Percentiles rank a stretch among this genome's conserved stretches.
phyloP scores from a whole-genome alignment of 2,888 invertebrate genomes.

The Apodemia hepburni region DNA sequence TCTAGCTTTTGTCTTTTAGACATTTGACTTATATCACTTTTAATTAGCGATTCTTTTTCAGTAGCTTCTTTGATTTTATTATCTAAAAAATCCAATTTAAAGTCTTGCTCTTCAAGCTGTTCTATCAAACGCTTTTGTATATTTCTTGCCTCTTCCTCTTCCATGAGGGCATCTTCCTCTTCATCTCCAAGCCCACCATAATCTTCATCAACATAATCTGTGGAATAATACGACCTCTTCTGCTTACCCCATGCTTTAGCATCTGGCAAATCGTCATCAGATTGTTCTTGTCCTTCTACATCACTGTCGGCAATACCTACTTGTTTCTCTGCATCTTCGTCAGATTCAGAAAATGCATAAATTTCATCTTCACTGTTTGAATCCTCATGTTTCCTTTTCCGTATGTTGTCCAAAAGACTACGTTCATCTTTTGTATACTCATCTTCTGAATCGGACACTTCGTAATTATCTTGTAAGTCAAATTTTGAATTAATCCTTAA shows the following conservation, averaged over 20 bases:
- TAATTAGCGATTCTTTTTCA: slow-evolving; percentile 80
- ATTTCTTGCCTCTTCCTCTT: slow-evolving; percentile 91
- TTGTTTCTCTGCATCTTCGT: slow-evolving; percentile 63
- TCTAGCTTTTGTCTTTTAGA: slow-evolving; percentile 88
- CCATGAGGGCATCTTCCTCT: slow-evolving; percentile 85
- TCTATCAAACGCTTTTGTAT: slow-evolving; percentile 89
- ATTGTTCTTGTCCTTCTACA: slow-evolving; percentile 86
- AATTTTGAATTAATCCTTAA: slow-evolving; percentile 59
- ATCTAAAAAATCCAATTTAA: slow-evolving; percentile 80
- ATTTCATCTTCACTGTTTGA: slow-evolving; percentile 83
- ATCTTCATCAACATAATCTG: slow-evolving; percentile 94
- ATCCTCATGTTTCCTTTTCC: slow-evolving; percentile 71
- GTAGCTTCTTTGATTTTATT: slow-evolving; percentile 58
- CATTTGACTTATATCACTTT: slow-evolving; percentile 88
- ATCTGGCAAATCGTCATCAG: slow-evolving; percentile 87
- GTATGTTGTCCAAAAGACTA: slow-evolving; percentile 80
- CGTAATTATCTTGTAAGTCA: slow-evolving; percentile 78
- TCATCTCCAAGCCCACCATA: slow-evolving; percentile 85
- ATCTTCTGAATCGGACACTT: slow-evolving; percentile 85
- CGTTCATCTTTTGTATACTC: slow-evolving; percentile 85
- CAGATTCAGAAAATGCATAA: slow-evolving; percentile 79
- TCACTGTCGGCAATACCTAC: slow-evolving; percentile 84
- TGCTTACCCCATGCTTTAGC: slow-evolving; percentile 94
- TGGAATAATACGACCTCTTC: slow-evolving; percentile 88
- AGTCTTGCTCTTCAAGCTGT: slow-evolving; percentile 90